phyloP scores from a whole-genome alignment of 1,140 invertebrate species.

The Calephelis virginiensis region DNA sequence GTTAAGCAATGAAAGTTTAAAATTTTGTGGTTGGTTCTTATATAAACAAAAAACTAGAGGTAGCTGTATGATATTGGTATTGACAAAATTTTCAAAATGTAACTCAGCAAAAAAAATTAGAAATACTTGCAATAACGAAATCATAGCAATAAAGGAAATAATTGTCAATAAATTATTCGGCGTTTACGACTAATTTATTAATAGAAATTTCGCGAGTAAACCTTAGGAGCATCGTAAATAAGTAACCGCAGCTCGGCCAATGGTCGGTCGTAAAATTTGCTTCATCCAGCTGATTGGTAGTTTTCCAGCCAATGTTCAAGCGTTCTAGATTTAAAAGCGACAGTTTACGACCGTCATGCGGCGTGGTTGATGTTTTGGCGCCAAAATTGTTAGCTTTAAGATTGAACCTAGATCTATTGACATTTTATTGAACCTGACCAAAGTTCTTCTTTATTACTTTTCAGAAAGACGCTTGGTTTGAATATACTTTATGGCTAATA shows the following conservation, averaged over 20 bases:
- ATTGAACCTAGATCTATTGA: conserved; percentile 24
- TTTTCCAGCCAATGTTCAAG: conserved; percentile 53
- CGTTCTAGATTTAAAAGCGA: conserved; percentile 67
- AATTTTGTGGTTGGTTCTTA: no score
- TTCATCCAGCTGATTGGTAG: conserved; percentile 55
- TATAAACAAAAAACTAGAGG: no score
- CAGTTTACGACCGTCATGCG: conserved; percentile 68
- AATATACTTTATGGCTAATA: no score
- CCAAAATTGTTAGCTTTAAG: conserved; percentile 55
- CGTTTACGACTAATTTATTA: conserved; percentile 76
- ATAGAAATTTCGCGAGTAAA: conserved; percentile 74
- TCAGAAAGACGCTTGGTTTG: neutral
- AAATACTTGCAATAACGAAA: conserved; percentile 41
- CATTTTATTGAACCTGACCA: conserved; percentile 13
- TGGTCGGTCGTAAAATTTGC: conserved; percentile 62
- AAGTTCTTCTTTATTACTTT: neutral
- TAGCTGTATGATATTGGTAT: no score
- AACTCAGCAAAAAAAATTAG: neutral
- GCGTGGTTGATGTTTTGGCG: conserved; percentile 69
- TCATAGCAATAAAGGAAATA: conserved; percentile 73
- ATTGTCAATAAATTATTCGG: conserved; percentile 69
- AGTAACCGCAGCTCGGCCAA: conserved; percentile 59
- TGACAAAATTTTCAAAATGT: no score
- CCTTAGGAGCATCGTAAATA: conserved; percentile 71
- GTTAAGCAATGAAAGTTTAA: no score